Evolutionary conservation across 2,888 invertebrate genomes (phyloP), one percentile per base, ranked within the genome.

Genomic region (Heliconius sara): DNA sequence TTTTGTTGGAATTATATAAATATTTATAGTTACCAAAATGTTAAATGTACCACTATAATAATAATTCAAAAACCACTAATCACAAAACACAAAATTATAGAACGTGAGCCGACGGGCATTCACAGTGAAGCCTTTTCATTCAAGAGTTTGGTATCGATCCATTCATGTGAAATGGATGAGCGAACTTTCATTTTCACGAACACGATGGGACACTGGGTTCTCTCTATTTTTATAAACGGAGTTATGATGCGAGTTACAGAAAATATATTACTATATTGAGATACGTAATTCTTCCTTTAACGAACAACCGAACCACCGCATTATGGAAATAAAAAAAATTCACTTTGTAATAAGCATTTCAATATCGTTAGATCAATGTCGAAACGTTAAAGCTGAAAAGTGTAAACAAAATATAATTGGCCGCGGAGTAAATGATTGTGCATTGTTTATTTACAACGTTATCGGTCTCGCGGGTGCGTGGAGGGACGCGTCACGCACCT

Each of bases 401-500:
- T 79, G 66, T 82, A 77, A 77, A 68, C 66, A 76, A 65, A 57
- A 12, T 52, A 30, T 30, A 70, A 30, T n/a, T 67, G 27, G 72
- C 68, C 79, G 75, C 60, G 52, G 57, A 39, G 67, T 65, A 66
- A 71, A 74, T 63, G 68, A 47, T 66, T 67, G 72, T 83, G 80
- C 77, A 80, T 79, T 92, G 94, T 94, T 94, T 94, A 90, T 94
- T 93, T 94, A 94, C 93, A 91, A 92, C 87, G 89, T 91, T 92
- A 93, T 93, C 93, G 87, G 88, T n/a, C n/a, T 85, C 78, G 80
- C 74, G 77, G 80, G 82, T 82, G 82, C 80, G 79, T 81, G 83
- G 78, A 52, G 79, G 88, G 80, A 88, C 97, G 96, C 96, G 99
- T 98, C 98, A 88, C 97, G 96, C 96, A 99, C 98, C 98, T 96